Evolutionary conservation across 2,888 invertebrate genomes (phyloP).

Genomic region (Ochropleura leucogaster): DNA sequence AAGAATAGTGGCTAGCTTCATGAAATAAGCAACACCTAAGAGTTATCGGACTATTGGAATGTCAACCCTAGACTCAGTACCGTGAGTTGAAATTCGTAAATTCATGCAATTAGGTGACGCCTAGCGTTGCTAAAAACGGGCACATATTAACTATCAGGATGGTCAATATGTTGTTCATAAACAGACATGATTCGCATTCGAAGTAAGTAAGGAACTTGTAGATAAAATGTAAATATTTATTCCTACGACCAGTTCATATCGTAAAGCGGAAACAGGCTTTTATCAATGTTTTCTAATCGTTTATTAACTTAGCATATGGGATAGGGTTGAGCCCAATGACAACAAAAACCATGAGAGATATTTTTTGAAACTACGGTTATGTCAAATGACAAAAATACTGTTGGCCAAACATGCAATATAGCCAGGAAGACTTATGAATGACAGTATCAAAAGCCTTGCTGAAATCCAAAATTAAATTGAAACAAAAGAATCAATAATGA

Average conservation of each 20-base stretch:
- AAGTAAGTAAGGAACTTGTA: constrained; percentile 42
- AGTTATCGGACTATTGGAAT: not conserved
- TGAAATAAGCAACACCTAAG: not conserved
- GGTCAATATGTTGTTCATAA: constrained; percentile 49
- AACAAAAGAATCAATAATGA: not conserved
- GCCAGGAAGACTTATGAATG: not conserved
- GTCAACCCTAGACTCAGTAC: not conserved
- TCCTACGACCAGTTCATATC: constrained; percentile 49
- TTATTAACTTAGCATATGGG: constrained; percentile 49
- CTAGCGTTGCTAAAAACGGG: not conserved
- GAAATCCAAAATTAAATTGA: not conserved
- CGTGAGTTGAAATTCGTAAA: not conserved
- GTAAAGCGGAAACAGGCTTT: constrained; percentile 55
- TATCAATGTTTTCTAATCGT: constrained; percentile 62
- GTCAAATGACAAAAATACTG: not conserved
- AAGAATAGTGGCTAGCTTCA: not conserved
- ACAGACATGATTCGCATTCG: constrained; percentile 51
- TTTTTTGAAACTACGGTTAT: not conserved
- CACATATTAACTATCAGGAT: constrained; percentile 31
- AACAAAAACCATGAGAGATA: not conserved
- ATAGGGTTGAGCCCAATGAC: constrained; percentile 26
- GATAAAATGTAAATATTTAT: constrained; percentile 60
- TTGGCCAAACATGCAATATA: not conserved
- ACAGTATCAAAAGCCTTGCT: constrained; percentile 9
- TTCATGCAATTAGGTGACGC: not conserved